Base-by-base conservation (phyloP, 2,888 invertebrate species). In the Ectropis crepuscularia region DNA sequence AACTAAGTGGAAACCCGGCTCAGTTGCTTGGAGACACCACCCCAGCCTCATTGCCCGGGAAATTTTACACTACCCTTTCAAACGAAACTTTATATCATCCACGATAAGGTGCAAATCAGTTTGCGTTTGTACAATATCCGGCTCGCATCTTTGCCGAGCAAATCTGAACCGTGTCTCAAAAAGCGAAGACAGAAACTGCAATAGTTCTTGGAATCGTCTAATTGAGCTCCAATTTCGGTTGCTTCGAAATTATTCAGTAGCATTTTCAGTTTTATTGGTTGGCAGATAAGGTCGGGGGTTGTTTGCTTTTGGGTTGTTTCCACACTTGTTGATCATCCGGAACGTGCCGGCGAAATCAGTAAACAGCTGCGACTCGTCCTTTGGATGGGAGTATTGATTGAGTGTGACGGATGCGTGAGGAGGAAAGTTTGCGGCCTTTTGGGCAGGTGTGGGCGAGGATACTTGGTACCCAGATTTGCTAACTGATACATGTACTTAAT, bases 301-400 rank as follows among this genome's bases (percentile, higher is more conserved):
- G 57, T 9, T 60, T 55, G 49, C 38, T 9, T 57, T 42, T 49
- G 46, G 16, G 37, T 36, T 9, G 43, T 41, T 36, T 46, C 11
- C 55, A 43, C 57, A 71, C 72, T 69, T 73, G 72, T 71, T 73
- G 71, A 73, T 72, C 61, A 61, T 48, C 50, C 42, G 65, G 67
- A 67, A 57, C 65, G 66, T 68, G 68, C 45, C 46, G 61, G 63
- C 54, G 37, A 62, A 60, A 55, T 60, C 47, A 50, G 57, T 61
- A 58, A 65, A 70, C 72, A 70, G 72, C 65, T 70, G 72, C 53
- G 68, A 49, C 61, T 55, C 57, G 68, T 62, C 59, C 57, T 65
- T 41, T 69, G 57, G 58, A 51, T 60, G 53, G 60, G 53, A 69
- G 10, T 69, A 69, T 69, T 70, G 64, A 66, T 71, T 71, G 63